Evolutionary conservation across 2,797 vertebrate species (phyloP).

Genomic region (Sciurus carolinensis): DNA sequence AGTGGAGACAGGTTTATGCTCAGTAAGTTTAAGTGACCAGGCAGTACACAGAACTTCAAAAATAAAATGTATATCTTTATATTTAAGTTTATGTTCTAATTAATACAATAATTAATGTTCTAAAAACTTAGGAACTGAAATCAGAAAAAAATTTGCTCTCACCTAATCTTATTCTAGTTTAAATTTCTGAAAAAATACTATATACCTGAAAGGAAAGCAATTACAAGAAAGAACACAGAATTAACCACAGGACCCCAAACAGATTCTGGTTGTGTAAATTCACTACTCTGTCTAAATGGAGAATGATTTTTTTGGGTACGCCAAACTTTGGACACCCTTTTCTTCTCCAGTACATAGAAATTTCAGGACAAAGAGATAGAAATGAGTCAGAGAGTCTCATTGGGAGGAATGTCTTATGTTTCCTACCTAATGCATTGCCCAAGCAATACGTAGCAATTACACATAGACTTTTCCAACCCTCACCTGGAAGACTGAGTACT

Average conservation of each 20-base stretch:
- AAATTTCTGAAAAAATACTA: conserved; percentile 54
- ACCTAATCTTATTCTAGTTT: background rate
- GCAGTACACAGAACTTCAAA: background rate
- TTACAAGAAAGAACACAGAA: conserved; percentile 19
- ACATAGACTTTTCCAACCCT: background rate
- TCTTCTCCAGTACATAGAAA: conserved; percentile 1
- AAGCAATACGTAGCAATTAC: background rate
- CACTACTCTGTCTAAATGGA: background rate
- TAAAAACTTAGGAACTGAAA: background rate
- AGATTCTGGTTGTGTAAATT: background rate
- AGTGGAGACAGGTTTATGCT: background rate
- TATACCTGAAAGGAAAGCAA: conserved; percentile 37
- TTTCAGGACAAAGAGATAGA: background rate
- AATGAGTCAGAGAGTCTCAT: background rate
- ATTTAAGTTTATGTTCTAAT: background rate
- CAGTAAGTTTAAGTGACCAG: background rate
- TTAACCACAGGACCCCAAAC: conserved; percentile 21
- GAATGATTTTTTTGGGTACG: background rate
- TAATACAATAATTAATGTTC: background rate
- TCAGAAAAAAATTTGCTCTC: conserved; percentile 19
- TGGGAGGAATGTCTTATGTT: background rate
- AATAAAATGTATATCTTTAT: conserved; percentile 37
- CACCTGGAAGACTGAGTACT: background rate
- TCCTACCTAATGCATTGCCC: background rate
- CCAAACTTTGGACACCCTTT: background rate